A percentile compares a stretch with the other conserved stretches of the same genome.
Evolutionary conservation across 1,140 invertebrate species (phyloP).

Genomic region (Nymphalis io): DNA sequence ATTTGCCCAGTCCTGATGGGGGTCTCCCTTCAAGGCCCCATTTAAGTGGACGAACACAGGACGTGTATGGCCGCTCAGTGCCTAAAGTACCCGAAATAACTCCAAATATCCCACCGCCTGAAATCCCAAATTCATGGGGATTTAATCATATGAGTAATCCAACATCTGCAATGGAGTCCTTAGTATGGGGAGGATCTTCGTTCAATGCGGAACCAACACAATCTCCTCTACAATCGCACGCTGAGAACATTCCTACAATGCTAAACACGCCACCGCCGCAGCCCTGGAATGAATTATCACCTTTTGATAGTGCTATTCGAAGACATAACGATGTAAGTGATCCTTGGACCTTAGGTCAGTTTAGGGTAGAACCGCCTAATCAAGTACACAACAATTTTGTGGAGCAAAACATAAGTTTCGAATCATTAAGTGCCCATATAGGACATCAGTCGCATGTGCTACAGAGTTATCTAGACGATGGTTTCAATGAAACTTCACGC

Average conservation of each 20-base stretch:
- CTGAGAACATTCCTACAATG: constrained; percentile 51
- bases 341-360: constrained; percentile 67
- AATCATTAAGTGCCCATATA: constrained; percentile 57
- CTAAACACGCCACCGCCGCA: constrained; percentile 59
- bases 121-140: constrained; percentile 56
- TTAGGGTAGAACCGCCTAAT: constrained; percentile 63
- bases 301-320: constrained; percentile 52
- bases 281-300: constrained; percentile 52
- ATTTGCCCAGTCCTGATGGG: constrained; percentile 67
- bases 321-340: constrained; percentile 53
- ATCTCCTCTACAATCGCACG: constrained; percentile 34
- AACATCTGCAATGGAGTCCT: constrained; percentile 56
- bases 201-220: constrained; percentile 47
- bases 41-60: constrained; percentile 48
- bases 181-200: constrained; percentile 60
- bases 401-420: constrained; percentile 65
- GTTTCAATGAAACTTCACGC: constrained; percentile 63
- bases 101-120: constrained; percentile 48
- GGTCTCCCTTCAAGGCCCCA: constrained; percentile 48
- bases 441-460: constrained; percentile 52
- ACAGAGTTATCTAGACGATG: constrained; percentile 65
- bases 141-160: constrained; percentile 50
- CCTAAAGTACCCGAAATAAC: constrained; percentile 55
- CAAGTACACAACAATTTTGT: constrained; percentile 66
- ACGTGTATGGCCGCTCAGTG: constrained; percentile 56